Evolutionary conservation across 1,140 invertebrate species (phyloP), one percentile per base, ranked within the genome.

Genomic region (Hestina assimilis): DNA sequence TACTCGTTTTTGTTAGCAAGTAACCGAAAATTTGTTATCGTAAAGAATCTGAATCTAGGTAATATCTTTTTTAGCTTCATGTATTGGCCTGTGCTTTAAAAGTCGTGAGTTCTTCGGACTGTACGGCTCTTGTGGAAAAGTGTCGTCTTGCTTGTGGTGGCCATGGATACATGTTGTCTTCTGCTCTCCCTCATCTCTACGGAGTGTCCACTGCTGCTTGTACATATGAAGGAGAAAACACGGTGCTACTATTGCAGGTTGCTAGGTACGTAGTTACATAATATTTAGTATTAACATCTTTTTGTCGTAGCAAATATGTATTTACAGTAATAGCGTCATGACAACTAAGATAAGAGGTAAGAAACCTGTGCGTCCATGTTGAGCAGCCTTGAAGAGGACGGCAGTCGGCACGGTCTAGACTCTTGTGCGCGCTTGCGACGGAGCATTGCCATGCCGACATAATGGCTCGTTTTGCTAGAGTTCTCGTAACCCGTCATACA

Each of bases 171-270:
- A 94, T 96, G 90, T 90, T 93, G 12, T 92, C 93, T 28, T 96
- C 95, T 43, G 96, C 96, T 76, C 90, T 98, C 8, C 96, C 96
- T 1, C 90, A 92, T 21, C 93, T 94, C 9, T 98, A 97, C 73
- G 92, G 92, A 3, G 82, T 93, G 55, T 91, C 92, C 0, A 96
- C 95, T 0, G 96, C 96, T 5, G 92, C 94, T 12, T 95, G 94
- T 77, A 98, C 96, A 2, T 98, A 98, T 69, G 97, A 98, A 88
- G 97, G 97, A 7, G 97, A 98, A 87, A 97, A 98, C 73, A 97
- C 96, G 0, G 96, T 98, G 5, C 85, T 99, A 51, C 88, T 96
- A 24, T 82, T 98, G 1, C 97, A 98, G 89, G 96, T 95, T 2
- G 96, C 96, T 0, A 92, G 95, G 90, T 94, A 74, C 9, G 21